Conservation (phyloP, 2,797 vertebrate species). For the Chelonia mydas region DNA sequence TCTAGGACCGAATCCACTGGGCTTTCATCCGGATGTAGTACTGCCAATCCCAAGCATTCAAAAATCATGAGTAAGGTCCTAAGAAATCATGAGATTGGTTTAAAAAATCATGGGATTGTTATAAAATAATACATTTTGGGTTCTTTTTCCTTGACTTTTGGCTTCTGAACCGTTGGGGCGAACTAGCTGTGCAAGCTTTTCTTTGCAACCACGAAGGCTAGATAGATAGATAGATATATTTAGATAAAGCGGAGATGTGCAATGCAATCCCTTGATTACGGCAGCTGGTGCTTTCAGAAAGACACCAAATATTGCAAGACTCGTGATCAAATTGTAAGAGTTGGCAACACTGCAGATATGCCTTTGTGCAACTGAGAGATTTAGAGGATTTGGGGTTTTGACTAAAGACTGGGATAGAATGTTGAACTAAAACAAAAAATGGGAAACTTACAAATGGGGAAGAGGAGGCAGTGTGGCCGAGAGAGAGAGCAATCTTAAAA, state of each 20-base stretch:
- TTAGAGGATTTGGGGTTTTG: background rate
- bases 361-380: background rate
- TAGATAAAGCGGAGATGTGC: background rate
- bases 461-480: background rate
- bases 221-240: too few relatives aligned
- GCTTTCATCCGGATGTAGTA: fast-evolving
- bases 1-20: fast-evolving
- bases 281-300: background rate
- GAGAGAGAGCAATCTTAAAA: background rate
- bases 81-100: background rate
- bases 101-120: background rate
- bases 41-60: background rate
- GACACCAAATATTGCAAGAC: fast-evolving
- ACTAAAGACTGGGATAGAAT: background rate
- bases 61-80: background rate
- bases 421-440: background rate
- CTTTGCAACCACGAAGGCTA: background rate
- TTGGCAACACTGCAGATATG: fast-evolving
- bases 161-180: background rate
- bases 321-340: background rate
- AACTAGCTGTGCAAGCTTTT: background rate
- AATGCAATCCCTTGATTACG: background rate
- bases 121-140: background rate
- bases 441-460: background rate
- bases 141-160: background rate